Evolutionary conservation across 2,888 invertebrate genomes (phyloP).

Genomic region (Heliconius charithonia): DNA sequence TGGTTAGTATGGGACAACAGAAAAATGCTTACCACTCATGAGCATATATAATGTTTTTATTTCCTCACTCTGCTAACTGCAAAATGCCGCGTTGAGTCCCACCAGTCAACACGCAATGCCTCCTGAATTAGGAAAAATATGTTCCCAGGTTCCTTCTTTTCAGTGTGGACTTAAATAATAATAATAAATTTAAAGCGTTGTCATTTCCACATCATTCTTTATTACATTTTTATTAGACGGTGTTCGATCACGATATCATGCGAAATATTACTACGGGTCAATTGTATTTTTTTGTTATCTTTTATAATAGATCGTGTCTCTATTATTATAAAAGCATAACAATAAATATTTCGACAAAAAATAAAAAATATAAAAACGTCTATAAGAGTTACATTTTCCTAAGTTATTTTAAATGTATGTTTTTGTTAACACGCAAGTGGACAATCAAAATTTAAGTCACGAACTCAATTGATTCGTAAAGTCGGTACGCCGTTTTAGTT

Average conservation of each 20-base stretch:
- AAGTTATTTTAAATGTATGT: conserved; percentile 12
- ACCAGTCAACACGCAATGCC: too few relatives aligned
- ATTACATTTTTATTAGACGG: not conserved
- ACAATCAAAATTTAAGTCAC: conserved; percentile 20
- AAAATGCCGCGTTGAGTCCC: too few relatives aligned
- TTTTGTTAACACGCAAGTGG: conserved; percentile 7
- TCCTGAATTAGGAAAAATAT: too few relatives aligned
- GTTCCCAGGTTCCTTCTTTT: too few relatives aligned
- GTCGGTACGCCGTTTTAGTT: conserved; percentile 11
- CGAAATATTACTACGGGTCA: not conserved
- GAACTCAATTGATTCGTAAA: conserved; percentile 26
- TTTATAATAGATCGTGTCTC: conserved; percentile 3
- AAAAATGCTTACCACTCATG: too few relatives aligned
- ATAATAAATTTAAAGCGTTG: not conserved
- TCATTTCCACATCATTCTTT: not conserved
- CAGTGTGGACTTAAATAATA: too few relatives aligned
- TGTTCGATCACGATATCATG: conserved; percentile 9
- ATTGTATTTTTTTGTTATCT: conserved; percentile 9
- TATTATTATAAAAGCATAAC: conserved; percentile 2
- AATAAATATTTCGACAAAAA: conserved; percentile 3
- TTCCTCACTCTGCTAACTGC: too few relatives aligned
- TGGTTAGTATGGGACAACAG: too few relatives aligned
- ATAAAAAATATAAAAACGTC: conserved; percentile 1
- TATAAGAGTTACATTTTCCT: conserved; percentile 8
- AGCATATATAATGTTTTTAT: too few relatives aligned